These are phyloP conservation scores for Rhorus exstirpatorius DNA, from an alignment of 2,888 invertebrate species.

Conservation along the genomic window DNA sequence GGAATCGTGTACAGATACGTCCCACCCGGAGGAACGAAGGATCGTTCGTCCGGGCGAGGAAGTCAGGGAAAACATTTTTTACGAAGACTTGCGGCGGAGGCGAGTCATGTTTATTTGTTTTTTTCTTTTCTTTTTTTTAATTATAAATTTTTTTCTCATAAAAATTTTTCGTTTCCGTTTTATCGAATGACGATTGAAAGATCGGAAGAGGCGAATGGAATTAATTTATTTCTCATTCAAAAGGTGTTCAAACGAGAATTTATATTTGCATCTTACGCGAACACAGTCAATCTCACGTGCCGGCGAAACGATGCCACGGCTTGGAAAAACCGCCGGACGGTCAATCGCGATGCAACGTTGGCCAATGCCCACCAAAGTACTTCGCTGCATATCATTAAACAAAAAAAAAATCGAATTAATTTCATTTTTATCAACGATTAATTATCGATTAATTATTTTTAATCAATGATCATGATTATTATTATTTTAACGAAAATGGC, in stretches of 20 bases:
- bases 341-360: slow-evolving; percentile 90
- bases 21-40: slow-evolving; percentile 88
- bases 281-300: slow-evolving; percentile 87
- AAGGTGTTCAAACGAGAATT: slow-evolving; percentile 90
- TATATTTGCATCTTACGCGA: slow-evolving; percentile 92
- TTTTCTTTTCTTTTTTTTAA: no score
- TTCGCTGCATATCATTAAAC: slow-evolving; percentile 14
- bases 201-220: no score
- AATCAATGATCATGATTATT: not conserved
- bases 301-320: slow-evolving; percentile 90
- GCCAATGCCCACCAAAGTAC: slow-evolving; percentile 92
- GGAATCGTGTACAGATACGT: slow-evolving; percentile 96
- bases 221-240: slow-evolving; percentile 44
- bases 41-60: slow-evolving; percentile 46
- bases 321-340: slow-evolving; percentile 88
- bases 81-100: slow-evolving; percentile 93
- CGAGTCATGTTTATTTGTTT: slow-evolving; percentile 76
- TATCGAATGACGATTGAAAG: no score
- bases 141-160: no score
- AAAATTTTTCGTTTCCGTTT: no score
- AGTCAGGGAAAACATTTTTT: slow-evolving; percentile 46
- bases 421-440: not conserved
- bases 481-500: slow-evolving; percentile 87
- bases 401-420: not conserved
- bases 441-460: not conserved